These are phyloP conservation scores for Archips xylosteana DNA, from an alignment of 2,888 invertebrate genomes.

Conservation along the genomic window DNA sequence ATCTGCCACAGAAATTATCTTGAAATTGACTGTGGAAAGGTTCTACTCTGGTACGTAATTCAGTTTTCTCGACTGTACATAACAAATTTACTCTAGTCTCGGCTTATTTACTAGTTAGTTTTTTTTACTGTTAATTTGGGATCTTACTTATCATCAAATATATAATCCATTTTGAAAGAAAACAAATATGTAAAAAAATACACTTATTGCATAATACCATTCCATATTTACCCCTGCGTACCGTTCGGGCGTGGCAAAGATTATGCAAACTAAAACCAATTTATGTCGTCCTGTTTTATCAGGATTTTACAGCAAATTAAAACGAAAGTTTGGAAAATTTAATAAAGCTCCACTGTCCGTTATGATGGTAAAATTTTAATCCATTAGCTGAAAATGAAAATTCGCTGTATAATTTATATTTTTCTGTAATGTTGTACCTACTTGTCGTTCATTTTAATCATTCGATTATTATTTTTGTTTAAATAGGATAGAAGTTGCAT, in stretches of 20 bases:
- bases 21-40: no score
- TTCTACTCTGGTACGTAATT: no score
- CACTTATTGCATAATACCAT: conserved; percentile 43
- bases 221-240: conserved; percentile 17
- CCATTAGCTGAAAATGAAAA: not conserved
- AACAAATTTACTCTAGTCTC: no score
- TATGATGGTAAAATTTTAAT: not conserved
- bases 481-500: no score
- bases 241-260: conserved; percentile 36
- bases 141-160: no score
- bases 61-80: no score
- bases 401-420: not conserved
- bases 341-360: not conserved
- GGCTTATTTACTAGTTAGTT: no score
- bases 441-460: no score
- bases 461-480: no score
- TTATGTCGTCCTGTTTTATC: conserved; percentile 51
- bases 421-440: not conserved
- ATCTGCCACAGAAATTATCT: no score
- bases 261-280: conserved; percentile 63
- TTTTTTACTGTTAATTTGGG: no score
- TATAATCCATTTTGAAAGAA: no score
- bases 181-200: not conserved
- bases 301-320: conserved; percentile 12
- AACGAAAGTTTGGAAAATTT: conserved; percentile 15